Percentiles rank a stretch among this genome's conserved stretches.
Evolutionary conservation across 2,113 vertebrate species (phyloP).

Genomic region (Muntiacus reevesi): DNA sequence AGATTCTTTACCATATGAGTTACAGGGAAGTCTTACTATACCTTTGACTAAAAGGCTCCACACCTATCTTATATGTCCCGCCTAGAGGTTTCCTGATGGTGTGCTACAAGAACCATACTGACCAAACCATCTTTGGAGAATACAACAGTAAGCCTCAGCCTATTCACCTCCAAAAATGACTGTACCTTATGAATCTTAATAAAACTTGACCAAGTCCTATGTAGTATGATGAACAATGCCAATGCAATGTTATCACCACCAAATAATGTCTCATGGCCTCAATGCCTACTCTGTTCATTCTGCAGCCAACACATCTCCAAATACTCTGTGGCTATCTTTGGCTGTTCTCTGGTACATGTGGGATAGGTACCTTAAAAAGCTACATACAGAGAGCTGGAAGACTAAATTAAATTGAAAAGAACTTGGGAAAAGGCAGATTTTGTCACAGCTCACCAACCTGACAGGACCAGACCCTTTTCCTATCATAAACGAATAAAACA

Average conservation of each 20-base stretch:
- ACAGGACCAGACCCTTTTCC: neutral
- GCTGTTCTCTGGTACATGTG: neutral
- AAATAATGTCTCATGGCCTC: neutral
- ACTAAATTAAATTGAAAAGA: neutral
- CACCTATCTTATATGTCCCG: neutral
- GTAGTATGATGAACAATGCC: neutral
- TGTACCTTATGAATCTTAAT: neutral
- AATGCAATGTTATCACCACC: neutral
- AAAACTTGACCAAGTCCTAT: neutral
- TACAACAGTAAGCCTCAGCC: neutral
- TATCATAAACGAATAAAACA: slow-evolving; percentile 13
- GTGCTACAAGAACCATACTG: neutral
- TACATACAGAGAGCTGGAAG: neutral
- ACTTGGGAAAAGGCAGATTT: slow-evolving; percentile 6
- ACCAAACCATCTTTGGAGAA: neutral
- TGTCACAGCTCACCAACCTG: neutral
- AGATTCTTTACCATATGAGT: neutral
- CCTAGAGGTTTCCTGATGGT: neutral
- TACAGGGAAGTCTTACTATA: neutral
- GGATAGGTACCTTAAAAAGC: slow-evolving; percentile 25
- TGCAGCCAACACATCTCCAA: neutral
- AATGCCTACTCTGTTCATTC: neutral
- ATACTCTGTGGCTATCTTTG: neutral
- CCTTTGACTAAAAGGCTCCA: neutral
- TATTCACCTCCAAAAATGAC: neutral